Percentiles rank a stretch among this genome's conserved stretches.
phyloP scores from a whole-genome alignment of 2,888 invertebrate genomes.

The Diplazon laetatorius region DNA sequence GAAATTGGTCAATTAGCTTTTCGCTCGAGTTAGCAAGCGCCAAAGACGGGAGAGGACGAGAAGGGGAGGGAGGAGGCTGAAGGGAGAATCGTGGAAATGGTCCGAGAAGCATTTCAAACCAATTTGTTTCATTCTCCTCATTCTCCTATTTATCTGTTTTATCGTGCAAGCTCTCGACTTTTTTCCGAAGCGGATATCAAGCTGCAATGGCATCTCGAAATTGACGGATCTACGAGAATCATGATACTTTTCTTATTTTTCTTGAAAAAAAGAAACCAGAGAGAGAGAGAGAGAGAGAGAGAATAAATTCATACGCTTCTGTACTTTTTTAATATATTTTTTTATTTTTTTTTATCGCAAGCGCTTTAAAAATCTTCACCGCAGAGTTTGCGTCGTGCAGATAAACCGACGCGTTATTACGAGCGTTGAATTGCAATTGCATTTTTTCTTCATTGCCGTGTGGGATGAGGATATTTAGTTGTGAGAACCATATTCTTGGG shows the following conservation, averaged over 20 bases:
- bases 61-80: too few relatives aligned
- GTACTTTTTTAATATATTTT: slow-evolving; percentile 45
- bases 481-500: neutral
- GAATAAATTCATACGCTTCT: slow-evolving; percentile 15
- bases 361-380: slow-evolving; percentile 11
- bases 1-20: slow-evolving; percentile 52
- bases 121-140: slow-evolving; percentile 12
- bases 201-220: too few relatives aligned
- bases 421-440: slow-evolving; percentile 18
- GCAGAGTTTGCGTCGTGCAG: neutral
- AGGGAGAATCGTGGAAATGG: slow-evolving; percentile 4
- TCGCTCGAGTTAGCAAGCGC: slow-evolving; percentile 1
- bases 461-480: slow-evolving; percentile 15
- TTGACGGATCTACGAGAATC: too few relatives aligned
- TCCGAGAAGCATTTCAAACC: slow-evolving; percentile 2
- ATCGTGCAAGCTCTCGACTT: too few relatives aligned
- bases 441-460: neutral
- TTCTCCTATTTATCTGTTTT: neutral
- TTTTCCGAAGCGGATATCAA: too few relatives aligned
- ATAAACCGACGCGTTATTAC: neutral
- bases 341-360: slow-evolving; percentile 34
- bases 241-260: too few relatives aligned
- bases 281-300: too few relatives aligned
- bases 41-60: slow-evolving; percentile 14
- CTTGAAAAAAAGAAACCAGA: neutral